A percentile compares a stretch with the other conserved stretches of the same genome.
phyloP scores from a whole-genome alignment of 2,113 vertebrate species.

The Mystacornis crossleyi region DNA sequence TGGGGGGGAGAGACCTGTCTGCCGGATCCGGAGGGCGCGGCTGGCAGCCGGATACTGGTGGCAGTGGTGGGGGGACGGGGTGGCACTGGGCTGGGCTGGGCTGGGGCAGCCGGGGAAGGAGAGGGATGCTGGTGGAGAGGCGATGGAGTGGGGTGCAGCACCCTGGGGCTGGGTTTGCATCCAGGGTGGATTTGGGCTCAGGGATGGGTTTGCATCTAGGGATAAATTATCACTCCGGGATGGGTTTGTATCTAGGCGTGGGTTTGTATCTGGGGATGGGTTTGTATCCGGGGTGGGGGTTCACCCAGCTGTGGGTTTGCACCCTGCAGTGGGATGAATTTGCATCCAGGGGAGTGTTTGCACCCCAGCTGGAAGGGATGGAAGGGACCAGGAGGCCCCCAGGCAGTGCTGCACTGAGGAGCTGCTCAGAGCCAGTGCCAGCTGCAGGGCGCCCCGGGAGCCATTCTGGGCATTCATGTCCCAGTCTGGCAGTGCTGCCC shows the following conservation, averaged over 20 bases:
- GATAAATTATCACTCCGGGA: too few species aligned
- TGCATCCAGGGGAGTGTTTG: not conserved
- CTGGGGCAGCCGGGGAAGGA: not conserved
- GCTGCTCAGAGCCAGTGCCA: not conserved
- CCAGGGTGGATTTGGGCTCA: not conserved
- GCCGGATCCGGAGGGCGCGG: slow-evolving; percentile 3
- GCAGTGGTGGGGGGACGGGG: not conserved
- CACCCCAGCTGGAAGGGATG: not conserved
- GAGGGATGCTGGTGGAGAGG: not conserved
- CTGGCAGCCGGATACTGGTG: not conserved
- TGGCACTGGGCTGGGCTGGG: not conserved
- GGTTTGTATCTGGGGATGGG: not conserved
- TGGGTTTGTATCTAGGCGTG: not conserved
- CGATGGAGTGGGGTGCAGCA: fast-evolving
- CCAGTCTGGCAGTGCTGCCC: not conserved
- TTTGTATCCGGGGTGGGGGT: not conserved
- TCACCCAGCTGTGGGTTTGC: not conserved
- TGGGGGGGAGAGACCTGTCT: slow-evolving; percentile 43
- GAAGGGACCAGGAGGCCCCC: not conserved
- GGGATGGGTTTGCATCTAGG: not conserved
- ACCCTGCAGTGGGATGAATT: not conserved
- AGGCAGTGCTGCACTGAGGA: not conserved
- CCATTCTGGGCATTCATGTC: not conserved
- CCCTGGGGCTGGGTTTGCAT: not conserved
- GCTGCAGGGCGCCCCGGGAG: not conserved